Base-by-base conservation (phyloP, 2,888 invertebrate genomes). In the Tineola bisselliella region DNA sequence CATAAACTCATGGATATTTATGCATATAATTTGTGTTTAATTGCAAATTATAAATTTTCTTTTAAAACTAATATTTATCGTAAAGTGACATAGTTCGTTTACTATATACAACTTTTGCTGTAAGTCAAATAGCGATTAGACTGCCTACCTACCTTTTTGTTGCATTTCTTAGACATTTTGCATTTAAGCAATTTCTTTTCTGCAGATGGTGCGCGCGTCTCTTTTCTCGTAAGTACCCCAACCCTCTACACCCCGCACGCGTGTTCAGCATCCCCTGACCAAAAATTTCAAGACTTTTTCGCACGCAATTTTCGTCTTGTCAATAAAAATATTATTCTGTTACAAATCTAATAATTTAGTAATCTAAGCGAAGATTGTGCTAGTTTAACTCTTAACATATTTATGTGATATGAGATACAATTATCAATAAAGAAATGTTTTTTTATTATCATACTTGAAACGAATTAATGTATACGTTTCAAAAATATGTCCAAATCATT, bases 121-220 rank as follows among this genome's bases (percentile, higher is more conserved):
- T 25, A 25, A 25, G 25, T 25, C 6, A 25, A 25, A 25, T 2
- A 4, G 25, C 25, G 25, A 25, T n/a, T n/a, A n/a, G n/a, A n/a
- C n/a, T 4, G 25, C 2, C 25, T 25, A 25, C 25, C 2, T 25
- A 25, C 25, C 25, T 25, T 25, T 25, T 25, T 25, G 4, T 54
- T 54, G 38, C 25, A 17, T 13, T 54, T 25, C 8, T 54, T n/a
- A 5, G 10, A 17, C 18, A 19, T 54, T 18, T 54, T 54, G 8
- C 17, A 54, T 19, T n/a, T 25, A 25, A 54, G 13, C 10, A 1
- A n/a, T 11, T 54, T 54, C n/a, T 33, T 58, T 58, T 33, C 58
- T 61, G 61, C 58, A 58, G 61, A 57, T 58, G 69, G 63, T 79
- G 79, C 76, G 77, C 77, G 76, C 75, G 76, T 76, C 76, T 64